Evolutionary conservation across 2,797 vertebrate species (phyloP).

Genomic region (Delichon dasypus): DNA sequence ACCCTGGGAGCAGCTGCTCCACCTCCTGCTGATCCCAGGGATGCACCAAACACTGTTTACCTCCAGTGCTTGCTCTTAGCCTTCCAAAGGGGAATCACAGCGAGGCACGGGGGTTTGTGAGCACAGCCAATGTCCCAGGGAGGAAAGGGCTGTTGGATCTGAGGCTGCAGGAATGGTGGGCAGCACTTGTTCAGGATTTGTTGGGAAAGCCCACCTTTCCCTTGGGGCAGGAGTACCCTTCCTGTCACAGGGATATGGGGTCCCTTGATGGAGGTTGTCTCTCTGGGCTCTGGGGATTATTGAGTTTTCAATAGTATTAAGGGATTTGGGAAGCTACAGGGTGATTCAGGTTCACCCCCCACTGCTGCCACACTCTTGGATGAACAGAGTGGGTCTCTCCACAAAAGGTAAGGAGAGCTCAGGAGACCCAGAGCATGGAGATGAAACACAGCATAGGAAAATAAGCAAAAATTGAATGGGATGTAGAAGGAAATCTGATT

Average conservation of each 20-base stretch:
- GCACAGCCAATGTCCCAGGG: not conserved
- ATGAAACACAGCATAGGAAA: not conserved
- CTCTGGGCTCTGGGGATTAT: not conserved
- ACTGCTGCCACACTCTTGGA: not conserved
- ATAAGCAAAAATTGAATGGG: not conserved
- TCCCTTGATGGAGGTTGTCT: not conserved
- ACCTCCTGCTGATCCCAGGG: not conserved
- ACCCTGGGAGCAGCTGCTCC: not conserved
- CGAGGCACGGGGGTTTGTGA: not conserved
- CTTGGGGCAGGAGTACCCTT: not conserved
- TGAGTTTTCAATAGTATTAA: not conserved
- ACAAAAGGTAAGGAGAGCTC: not conserved
- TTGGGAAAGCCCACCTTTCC: not conserved
- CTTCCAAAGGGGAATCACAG: not conserved
- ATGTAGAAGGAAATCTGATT: not conserved
- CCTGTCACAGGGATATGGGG: no score
- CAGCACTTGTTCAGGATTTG: not conserved
- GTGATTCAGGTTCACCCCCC: not conserved
- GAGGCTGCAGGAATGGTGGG: accelerated
- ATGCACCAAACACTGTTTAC: not conserved
- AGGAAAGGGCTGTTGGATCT: not conserved
- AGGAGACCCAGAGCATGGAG: not conserved
- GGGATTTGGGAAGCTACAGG: not conserved
- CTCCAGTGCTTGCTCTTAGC: not conserved
- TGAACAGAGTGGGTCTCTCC: not conserved